Percentiles rank a stretch among this genome's conserved stretches.
Conservation (phyloP, 2,797 vertebrate species). For the Sphaeramia orbicularis region DNA sequence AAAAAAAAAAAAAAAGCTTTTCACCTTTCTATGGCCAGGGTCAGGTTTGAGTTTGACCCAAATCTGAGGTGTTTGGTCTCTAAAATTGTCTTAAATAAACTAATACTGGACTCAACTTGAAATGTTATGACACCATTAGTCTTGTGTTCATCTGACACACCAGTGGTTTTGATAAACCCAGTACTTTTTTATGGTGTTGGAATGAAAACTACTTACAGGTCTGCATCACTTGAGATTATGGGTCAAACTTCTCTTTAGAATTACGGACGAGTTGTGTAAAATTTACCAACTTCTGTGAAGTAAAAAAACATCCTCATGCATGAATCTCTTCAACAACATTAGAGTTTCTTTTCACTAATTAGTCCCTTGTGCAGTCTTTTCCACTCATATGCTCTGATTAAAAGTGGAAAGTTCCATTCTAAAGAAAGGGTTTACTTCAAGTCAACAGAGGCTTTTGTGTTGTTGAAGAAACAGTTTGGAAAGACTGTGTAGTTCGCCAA, state of each 20-base stretch:
- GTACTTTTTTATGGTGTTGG: too few species aligned
- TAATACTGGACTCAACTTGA: too few species aligned
- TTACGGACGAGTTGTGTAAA: background rate
- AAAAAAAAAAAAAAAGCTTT: too few species aligned
- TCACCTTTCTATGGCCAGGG: too few species aligned
- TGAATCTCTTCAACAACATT: conserved; percentile 17
- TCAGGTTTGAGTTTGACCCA: too few species aligned
- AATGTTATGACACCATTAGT: too few species aligned
- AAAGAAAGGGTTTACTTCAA: background rate
- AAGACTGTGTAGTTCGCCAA: background rate
- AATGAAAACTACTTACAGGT: background rate
- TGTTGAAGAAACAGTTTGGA: conserved; percentile 16
- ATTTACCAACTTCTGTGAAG: background rate
- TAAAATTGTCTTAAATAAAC: too few species aligned
- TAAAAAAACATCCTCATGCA: conserved; percentile 6
- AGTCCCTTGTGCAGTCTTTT: conserved; percentile 22
- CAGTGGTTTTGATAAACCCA: too few species aligned
- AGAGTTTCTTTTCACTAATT: conserved; percentile 35
- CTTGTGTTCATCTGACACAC: too few species aligned
- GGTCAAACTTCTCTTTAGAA: background rate
- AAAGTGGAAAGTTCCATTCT: conserved; percentile 28
- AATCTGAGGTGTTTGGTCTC: too few species aligned
- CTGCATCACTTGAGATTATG: background rate
- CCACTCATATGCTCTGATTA: background rate
- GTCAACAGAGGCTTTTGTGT: background rate